Evolutionary conservation across 2,797 vertebrate species (phyloP).

Genomic region (Sebastes kiyomatsui): DNA sequence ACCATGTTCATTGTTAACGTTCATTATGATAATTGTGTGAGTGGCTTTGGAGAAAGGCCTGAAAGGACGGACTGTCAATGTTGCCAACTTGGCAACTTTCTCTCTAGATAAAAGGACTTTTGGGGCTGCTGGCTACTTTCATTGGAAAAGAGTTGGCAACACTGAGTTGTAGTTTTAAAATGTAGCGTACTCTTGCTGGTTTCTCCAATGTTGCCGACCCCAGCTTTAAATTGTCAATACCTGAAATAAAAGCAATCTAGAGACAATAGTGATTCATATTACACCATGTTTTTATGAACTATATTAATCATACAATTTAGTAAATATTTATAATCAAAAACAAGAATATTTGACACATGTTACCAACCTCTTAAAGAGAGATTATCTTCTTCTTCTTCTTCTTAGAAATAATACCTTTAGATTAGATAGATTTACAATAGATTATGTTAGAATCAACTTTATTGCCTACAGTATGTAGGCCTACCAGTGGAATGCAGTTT

Average conservation of each 20-base stretch:
- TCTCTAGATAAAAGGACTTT: neutral
- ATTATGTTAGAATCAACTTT: too few relatives aligned
- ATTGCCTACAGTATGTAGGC: too few relatives aligned
- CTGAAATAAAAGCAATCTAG: neutral
- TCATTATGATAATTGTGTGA: neutral
- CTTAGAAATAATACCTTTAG: neutral
- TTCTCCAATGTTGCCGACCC: neutral
- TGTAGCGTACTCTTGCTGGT: neutral
- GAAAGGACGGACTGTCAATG: neutral
- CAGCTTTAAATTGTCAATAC: neutral
- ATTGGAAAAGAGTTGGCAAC: neutral
- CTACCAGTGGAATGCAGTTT: neutral
- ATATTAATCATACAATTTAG: neutral
- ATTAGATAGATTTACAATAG: too few relatives aligned
- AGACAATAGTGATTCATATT: neutral
- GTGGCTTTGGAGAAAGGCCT: neutral
- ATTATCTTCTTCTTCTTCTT: neutral
- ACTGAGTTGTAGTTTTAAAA: neutral
- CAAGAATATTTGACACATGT: neutral
- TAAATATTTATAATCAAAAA: neutral
- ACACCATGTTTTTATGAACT: neutral
- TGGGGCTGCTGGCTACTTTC: neutral
- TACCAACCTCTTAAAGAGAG: neutral
- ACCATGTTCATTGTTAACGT: neutral
- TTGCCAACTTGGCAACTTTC: neutral